A percentile compares a stretch with the other conserved stretches of the same genome.
These are phyloP conservation scores for Chrysoperla carnea DNA, from an alignment of 1,140 invertebrate genomes.

Conservation along the genomic window DNA sequence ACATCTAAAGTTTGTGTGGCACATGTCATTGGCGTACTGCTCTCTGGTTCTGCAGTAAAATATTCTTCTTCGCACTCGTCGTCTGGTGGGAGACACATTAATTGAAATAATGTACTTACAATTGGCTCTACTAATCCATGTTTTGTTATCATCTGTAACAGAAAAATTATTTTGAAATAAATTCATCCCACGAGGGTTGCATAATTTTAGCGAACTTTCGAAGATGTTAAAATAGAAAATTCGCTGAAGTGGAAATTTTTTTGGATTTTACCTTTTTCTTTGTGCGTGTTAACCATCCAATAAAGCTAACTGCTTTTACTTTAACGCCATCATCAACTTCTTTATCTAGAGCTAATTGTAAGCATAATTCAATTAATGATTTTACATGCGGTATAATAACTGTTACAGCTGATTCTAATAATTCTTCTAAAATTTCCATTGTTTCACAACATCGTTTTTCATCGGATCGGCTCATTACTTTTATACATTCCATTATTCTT, in stretches of 20 bases:
- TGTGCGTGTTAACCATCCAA: constrained; percentile 39
- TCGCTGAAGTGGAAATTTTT: too few relatives aligned
- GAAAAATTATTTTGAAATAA: not conserved
- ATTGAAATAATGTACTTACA: constrained; percentile 42
- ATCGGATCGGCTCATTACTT: constrained; percentile 29
- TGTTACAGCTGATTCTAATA: constrained; percentile 44
- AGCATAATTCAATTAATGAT: constrained; percentile 42
- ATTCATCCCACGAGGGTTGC: too few relatives aligned
- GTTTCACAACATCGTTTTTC: constrained; percentile 39
- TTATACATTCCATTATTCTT: constrained; percentile 36
- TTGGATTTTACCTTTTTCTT: constrained; percentile 57
- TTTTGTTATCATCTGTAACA: constrained; percentile 42
- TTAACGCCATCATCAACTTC: constrained; percentile 35
- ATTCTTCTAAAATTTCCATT: constrained; percentile 54
- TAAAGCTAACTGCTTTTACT: constrained; percentile 45
- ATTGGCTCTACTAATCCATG: constrained; percentile 55
- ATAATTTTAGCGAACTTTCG: too few relatives aligned
- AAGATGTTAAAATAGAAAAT: too few relatives aligned
- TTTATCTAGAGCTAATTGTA: constrained; percentile 37
- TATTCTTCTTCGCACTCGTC: constrained; percentile 44
- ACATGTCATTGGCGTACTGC: constrained; percentile 38
- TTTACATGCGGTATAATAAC: constrained; percentile 46
- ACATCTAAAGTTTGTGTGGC: constrained; percentile 57
- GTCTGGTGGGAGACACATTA: constrained; percentile 40
- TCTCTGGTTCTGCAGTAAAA: constrained; percentile 34